phyloP scores from a whole-genome alignment of 2,888 invertebrate genomes.

The Drosophila differens region DNA sequence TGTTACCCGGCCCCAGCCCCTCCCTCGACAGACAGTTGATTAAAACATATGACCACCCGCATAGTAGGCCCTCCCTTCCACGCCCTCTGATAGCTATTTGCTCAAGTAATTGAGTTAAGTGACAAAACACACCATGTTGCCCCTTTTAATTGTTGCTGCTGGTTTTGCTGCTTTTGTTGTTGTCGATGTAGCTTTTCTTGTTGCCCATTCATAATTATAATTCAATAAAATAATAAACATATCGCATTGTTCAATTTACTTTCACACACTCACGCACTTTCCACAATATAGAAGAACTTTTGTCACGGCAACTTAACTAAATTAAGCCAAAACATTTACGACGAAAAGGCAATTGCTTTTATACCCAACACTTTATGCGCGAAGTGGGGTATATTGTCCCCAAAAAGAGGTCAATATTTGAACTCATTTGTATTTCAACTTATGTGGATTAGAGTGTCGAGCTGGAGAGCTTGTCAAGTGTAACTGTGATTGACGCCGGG shows the following conservation, averaged over 20 bases:
- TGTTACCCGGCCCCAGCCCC: too few relatives aligned
- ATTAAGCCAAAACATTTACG: constrained; percentile 76
- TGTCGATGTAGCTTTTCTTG: constrained; percentile 17
- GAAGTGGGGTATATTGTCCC: background rate
- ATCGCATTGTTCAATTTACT: constrained; percentile 76
- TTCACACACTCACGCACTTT: constrained; percentile 65
- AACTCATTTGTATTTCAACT: background rate
- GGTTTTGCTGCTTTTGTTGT: background rate
- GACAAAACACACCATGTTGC: constrained; percentile 46
- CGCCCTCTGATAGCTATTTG: constrained; percentile 42
- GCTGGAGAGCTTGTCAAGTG: background rate
- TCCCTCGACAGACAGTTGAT: constrained; percentile 36
- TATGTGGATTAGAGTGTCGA: background rate
- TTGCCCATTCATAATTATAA: constrained; percentile 74
- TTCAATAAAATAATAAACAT: constrained; percentile 80
- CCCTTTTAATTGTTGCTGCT: constrained; percentile 24
- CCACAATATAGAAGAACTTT: constrained; percentile 59
- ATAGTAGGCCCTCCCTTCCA: background rate
- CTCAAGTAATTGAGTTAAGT: constrained; percentile 70
- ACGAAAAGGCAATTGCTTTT: constrained; percentile 32
- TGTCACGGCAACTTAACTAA: constrained; percentile 78
- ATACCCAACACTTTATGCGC: constrained; percentile 1
- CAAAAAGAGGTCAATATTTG: background rate
- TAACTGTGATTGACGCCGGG: background rate
- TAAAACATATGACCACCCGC: constrained; percentile 51